Percentiles rank a stretch among this genome's conserved stretches.
Conservation (phyloP, 1,140 invertebrate species). For the Lerema accius region DNA sequence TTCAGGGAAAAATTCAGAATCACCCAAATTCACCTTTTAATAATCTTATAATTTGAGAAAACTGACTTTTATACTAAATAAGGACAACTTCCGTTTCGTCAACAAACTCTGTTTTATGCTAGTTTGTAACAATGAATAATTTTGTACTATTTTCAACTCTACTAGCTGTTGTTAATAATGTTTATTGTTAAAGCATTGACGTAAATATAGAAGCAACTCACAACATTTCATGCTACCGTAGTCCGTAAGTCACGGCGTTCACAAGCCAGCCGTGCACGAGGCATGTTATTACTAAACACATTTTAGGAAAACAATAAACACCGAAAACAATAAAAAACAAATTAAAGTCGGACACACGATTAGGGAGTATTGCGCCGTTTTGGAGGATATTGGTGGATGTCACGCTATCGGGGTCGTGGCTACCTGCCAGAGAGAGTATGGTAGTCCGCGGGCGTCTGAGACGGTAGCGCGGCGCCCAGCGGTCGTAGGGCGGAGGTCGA, state of each 20-base stretch:
- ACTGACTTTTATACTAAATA: too few relatives aligned
- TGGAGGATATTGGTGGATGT: slow-evolving; percentile 58
- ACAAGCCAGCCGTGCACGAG: slow-evolving; percentile 15
- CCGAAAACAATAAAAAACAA: slow-evolving; percentile 75
- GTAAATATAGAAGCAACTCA: slow-evolving; percentile 12
- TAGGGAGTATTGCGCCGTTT: slow-evolving; percentile 52
- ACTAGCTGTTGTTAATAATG: neutral
- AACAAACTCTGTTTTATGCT: neutral
- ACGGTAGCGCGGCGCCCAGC: slow-evolving; percentile 41
- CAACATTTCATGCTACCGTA: slow-evolving; percentile 23
- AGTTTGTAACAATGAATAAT: neutral
- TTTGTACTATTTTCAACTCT: neutral
- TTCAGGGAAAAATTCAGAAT: too few relatives aligned
- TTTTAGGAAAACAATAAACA: slow-evolving; percentile 74
- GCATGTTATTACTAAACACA: slow-evolving; percentile 59
- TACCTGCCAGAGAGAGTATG: slow-evolving; percentile 59
- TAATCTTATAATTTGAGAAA: too few relatives aligned
- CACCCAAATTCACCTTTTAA: too few relatives aligned
- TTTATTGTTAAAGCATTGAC: slow-evolving; percentile 11
- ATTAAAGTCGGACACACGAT: slow-evolving; percentile 69
- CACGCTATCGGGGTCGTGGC: slow-evolving; percentile 63
- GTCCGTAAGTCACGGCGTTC: slow-evolving; percentile 33
- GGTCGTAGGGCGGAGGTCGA: slow-evolving; percentile 51
- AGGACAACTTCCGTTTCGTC: too few relatives aligned
- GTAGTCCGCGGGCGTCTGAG: slow-evolving; percentile 34